Evolutionary conservation across 2,888 invertebrate species (phyloP).

Genomic region (Diaphora mendica): DNA sequence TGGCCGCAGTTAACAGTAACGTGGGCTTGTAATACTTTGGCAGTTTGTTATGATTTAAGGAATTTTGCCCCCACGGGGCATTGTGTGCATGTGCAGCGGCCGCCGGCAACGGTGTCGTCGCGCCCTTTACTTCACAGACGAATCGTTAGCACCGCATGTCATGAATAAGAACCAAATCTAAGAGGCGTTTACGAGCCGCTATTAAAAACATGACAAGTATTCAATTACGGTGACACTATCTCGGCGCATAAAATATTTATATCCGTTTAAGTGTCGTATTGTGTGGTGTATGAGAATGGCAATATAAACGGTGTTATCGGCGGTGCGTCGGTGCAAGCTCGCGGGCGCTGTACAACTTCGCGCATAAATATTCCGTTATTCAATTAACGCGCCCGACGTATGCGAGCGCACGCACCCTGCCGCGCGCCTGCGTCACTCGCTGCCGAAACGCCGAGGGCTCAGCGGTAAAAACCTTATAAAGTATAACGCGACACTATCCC

Average conservation of each 20-base stretch:
- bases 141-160: slow-evolving; percentile 47
- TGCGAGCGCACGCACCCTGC: slow-evolving; percentile 48
- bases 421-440: slow-evolving; percentile 30
- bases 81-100: background rate
- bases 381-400: slow-evolving; percentile 54
- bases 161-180: slow-evolving; percentile 47
- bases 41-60: background rate
- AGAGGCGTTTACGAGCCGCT: slow-evolving; percentile 43
- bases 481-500: slow-evolving; percentile 2
- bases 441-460: slow-evolving; percentile 14
- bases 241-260: slow-evolving; percentile 48
- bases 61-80: background rate
- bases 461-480: slow-evolving; percentile 19
- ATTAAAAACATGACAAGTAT: slow-evolving; percentile 43
- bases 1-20: background rate
- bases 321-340: slow-evolving; percentile 10
- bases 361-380: slow-evolving; percentile 53
- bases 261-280: slow-evolving; percentile 38
- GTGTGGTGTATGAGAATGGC: slow-evolving; percentile 38
- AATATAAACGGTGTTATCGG: slow-evolving; percentile 42
- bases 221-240: slow-evolving; percentile 46
- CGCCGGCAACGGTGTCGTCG: background rate
- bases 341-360: slow-evolving; percentile 1
- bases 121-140: background rate
- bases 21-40: background rate